These are phyloP conservation scores for Prosapia bicincta DNA, from an alignment of 2,888 invertebrate genomes.

Conservation along the genomic window DNA sequence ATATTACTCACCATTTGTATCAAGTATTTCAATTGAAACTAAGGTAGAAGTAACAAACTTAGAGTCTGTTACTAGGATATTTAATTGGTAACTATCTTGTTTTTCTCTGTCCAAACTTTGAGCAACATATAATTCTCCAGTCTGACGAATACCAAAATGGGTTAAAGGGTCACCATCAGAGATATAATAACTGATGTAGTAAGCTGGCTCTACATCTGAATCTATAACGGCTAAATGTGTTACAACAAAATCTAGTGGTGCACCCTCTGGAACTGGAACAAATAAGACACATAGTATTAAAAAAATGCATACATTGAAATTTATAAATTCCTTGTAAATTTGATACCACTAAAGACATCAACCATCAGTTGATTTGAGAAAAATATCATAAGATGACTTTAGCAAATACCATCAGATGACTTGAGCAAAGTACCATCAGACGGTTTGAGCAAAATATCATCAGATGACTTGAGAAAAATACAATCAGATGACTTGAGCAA, in stretches of 20 bases:
- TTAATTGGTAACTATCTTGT: constrained; percentile 67
- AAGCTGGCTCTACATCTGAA: not conserved
- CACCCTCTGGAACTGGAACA: not conserved
- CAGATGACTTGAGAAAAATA: too few relatives aligned
- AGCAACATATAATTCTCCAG: constrained; percentile 80
- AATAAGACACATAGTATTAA: not conserved
- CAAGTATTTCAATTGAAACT: constrained; percentile 70
- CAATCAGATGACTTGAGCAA: too few relatives aligned
- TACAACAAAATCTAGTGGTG: not conserved
- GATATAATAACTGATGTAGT: constrained; percentile 67
- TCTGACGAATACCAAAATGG: constrained; percentile 80
- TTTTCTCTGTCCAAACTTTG: constrained; percentile 81
- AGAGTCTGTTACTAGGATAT: constrained; percentile 88
- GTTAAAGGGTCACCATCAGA: constrained; percentile 77
- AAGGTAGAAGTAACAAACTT: constrained; percentile 76
- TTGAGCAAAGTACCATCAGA: too few relatives aligned
- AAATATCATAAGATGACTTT: too few relatives aligned
- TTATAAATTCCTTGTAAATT: too few relatives aligned
- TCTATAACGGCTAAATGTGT: not conserved
- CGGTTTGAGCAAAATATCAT: too few relatives aligned
- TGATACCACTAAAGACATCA: too few relatives aligned
- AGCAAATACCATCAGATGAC: too few relatives aligned
- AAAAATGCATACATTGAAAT: too few relatives aligned
- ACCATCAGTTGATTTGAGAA: too few relatives aligned
- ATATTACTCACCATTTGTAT: constrained; percentile 75